Percentiles rank a stretch among this genome's conserved stretches.
Conservation (phyloP, 2,113 vertebrate species). For the Hippolais icterina region DNA sequence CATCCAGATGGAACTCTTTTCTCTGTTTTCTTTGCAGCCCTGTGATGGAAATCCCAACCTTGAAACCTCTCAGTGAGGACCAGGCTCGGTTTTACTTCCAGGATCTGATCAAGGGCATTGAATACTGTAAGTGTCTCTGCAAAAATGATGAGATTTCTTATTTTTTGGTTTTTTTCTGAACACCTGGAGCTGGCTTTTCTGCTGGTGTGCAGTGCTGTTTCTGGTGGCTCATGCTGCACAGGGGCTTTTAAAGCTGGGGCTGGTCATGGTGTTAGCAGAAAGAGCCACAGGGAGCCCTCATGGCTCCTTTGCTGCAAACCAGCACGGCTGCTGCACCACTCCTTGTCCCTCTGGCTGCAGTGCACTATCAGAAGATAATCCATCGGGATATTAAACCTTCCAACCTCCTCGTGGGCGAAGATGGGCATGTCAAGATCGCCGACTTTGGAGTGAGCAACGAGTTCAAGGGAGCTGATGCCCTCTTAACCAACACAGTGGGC, state of each 20-base stretch:
- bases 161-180: background rate
- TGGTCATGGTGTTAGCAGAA: background rate
- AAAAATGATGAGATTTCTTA: background rate
- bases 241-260: background rate
- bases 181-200: background rate
- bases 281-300: accelerated
- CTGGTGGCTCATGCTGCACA: background rate
- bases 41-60: slow-evolving; percentile 95
- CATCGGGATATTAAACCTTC: slow-evolving; percentile 97
- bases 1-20: accelerated
- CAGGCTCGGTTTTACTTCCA: slow-evolving; percentile 97
- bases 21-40: slow-evolving; percentile 74
- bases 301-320: background rate
- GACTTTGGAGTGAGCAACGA: slow-evolving; percentile 98
- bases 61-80: slow-evolving; percentile 91
- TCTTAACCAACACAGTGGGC: slow-evolving; percentile 94
- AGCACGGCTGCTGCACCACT: background rate
- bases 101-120: slow-evolving; percentile 96
- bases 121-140: slow-evolving; percentile 84
- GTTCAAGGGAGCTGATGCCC: slow-evolving; percentile 93
- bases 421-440: slow-evolving; percentile 93
- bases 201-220: accelerated
- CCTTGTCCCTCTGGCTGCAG: slow-evolving; percentile 58
- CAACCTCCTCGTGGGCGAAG: slow-evolving; percentile 94
- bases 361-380: slow-evolving; percentile 98